A percentile compares a stretch with the other conserved stretches of the same genome.
phyloP scores from a whole-genome alignment of 2,113 vertebrate species.

The Cavia aperea region DNA sequence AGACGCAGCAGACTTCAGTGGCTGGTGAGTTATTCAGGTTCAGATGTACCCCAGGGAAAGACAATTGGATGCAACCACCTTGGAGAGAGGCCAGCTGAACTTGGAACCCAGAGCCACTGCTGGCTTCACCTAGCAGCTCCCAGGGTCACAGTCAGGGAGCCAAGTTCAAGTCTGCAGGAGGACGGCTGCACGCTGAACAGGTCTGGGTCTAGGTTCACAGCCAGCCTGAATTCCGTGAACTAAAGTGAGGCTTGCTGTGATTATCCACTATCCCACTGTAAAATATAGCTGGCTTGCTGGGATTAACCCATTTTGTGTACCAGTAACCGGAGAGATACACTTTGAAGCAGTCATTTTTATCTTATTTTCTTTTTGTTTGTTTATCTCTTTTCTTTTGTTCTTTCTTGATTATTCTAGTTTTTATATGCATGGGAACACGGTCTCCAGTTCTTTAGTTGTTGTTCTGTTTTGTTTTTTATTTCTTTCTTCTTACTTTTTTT shows the following conservation, averaged over 20 bases:
- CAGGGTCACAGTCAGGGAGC: neutral
- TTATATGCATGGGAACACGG: neutral
- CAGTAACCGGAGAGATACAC: neutral
- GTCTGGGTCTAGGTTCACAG: neutral
- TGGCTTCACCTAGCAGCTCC: neutral
- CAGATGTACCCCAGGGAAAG: neutral
- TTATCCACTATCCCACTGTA: neutral
- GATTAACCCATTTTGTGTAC: neutral
- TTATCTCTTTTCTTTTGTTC: neutral
- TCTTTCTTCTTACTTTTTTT: neutral
- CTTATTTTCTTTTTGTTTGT: neutral
- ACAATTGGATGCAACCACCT: neutral
- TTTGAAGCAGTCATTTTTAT: neutral
- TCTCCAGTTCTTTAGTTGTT: no score
- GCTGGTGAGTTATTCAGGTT: neutral
- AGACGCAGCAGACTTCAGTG: neutral
- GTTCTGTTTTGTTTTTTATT: neutral
- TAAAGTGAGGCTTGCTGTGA: neutral
- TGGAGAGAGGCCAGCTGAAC: neutral
- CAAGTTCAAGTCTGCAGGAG: neutral
- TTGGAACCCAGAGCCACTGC: neutral
- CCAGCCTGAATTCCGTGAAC: neutral
- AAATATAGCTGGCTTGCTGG: neutral
- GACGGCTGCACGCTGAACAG: neutral
- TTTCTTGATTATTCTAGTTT: neutral